Evolutionary conservation across 2,888 invertebrate genomes (phyloP).

Genomic region (Nomada fabriciana): DNA sequence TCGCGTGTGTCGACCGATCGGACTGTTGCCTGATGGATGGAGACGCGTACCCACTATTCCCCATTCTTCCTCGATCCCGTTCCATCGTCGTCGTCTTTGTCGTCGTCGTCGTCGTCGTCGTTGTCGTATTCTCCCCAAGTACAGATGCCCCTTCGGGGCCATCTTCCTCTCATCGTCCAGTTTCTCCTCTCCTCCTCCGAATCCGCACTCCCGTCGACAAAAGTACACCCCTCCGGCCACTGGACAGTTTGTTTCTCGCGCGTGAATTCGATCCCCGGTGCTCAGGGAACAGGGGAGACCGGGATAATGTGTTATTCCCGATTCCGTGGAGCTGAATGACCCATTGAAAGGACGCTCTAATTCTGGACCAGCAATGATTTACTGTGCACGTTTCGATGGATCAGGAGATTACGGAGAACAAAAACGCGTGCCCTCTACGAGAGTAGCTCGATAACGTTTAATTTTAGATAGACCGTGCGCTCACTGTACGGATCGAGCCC

Average conservation of each 20-base stretch:
- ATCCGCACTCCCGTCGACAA: constrained; percentile 26
- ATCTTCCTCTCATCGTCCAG: constrained; percentile 43
- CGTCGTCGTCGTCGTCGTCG: constrained; percentile 58
- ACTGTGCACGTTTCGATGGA: constrained; percentile 1
- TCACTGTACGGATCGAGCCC: too few relatives aligned
- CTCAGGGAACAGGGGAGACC: neutral
- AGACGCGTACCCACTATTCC: constrained; percentile 80
- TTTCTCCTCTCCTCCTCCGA: neutral
- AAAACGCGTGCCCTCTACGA: neutral
- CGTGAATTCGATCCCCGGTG: constrained; percentile 52
- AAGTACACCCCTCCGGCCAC: constrained; percentile 64
- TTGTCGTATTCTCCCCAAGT: constrained; percentile 35
- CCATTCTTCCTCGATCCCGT: constrained; percentile 78
- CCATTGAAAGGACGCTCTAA: constrained; percentile 56
- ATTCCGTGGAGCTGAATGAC: constrained; percentile 45
- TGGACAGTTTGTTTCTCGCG: constrained; percentile 65
- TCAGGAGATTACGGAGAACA: constrained; percentile 28
- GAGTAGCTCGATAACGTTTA: constrained; percentile 22
- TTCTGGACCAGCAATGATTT: constrained; percentile 49
- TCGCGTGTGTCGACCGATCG: constrained; percentile 80
- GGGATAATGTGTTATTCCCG: constrained; percentile 57
- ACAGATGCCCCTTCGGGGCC: constrained; percentile 26
- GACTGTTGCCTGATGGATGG: constrained; percentile 82
- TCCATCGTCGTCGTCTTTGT: constrained; percentile 66
- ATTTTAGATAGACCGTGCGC: constrained; percentile 19